Evolutionary conservation across 2,797 vertebrate genomes (phyloP).

Genomic region (Cephalopachus bancanus): DNA sequence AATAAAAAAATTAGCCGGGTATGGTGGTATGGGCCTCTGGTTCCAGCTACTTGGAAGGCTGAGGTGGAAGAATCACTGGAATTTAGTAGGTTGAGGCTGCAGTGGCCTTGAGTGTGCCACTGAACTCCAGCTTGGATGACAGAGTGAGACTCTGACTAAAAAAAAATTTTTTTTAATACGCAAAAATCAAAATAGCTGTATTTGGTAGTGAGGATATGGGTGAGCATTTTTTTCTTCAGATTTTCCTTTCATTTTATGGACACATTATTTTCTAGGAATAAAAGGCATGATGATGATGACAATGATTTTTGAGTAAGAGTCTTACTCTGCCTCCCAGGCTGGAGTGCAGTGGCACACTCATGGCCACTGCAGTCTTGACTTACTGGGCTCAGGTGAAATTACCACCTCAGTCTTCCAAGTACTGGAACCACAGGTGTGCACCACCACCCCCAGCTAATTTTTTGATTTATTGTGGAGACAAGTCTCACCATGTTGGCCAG

Average conservation of each 20-base stretch:
- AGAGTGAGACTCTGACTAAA: background rate
- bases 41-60: background rate
- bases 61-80: background rate
- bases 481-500: too few species aligned
- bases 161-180: background rate
- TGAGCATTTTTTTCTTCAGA: background rate
- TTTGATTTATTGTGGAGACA: too few species aligned
- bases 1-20: background rate
- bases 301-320: too few species aligned
- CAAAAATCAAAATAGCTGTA: constrained; percentile 28
- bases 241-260: background rate
- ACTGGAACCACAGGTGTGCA: too few species aligned
- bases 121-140: background rate
- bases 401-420: too few species aligned
- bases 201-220: background rate
- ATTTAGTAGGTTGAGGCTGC: background rate
- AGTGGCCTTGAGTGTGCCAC: background rate
- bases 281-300: background rate
- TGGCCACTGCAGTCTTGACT: too few species aligned
- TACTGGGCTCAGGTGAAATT: too few species aligned
- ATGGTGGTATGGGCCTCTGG: background rate
- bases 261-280: constrained; percentile 31
- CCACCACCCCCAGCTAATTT: too few species aligned
- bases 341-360: too few species aligned
- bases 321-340: too few species aligned